phyloP scores from a whole-genome alignment of 2,797 vertebrate species.

The Enteromius trimaculatus region DNA sequence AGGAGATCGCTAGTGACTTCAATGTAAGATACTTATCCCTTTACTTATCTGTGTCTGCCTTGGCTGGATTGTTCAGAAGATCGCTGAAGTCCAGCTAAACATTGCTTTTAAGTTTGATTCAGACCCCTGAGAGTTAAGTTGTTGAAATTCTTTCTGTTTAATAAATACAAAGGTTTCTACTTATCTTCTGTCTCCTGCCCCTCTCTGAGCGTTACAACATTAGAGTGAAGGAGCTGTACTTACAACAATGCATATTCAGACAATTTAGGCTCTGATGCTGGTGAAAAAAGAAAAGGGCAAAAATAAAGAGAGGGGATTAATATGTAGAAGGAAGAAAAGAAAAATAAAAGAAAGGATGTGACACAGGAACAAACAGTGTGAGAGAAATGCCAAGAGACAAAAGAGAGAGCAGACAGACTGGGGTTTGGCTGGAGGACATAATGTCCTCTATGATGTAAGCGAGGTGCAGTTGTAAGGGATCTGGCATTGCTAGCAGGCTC shows the following conservation, averaged over 20 bases:
- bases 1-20: no score
- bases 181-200: no score
- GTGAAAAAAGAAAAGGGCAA: background rate
- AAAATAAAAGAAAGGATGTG: background rate
- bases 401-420: constrained; percentile 20
- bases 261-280: background rate
- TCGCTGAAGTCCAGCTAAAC: no score
- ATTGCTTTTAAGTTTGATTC: no score
- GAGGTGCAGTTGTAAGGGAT: constrained; percentile 47
- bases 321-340: background rate
- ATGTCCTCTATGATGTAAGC: constrained; percentile 42
- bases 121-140: no score
- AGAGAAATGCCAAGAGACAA: constrained; percentile 7
- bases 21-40: no score
- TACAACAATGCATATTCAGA: background rate
- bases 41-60: no score
- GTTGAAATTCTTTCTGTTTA: no score
- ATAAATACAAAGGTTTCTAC: no score
- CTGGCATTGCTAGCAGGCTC: constrained; percentile 40
- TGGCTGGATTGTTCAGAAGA: no score
- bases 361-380: background rate
- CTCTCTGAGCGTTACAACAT: background rate
- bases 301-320: background rate
- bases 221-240: background rate
- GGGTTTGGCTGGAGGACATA: constrained; percentile 34